These are phyloP conservation scores for Malacoraja senta DNA, from an alignment of 2,797 vertebrate genomes.

Conservation along the genomic window DNA sequence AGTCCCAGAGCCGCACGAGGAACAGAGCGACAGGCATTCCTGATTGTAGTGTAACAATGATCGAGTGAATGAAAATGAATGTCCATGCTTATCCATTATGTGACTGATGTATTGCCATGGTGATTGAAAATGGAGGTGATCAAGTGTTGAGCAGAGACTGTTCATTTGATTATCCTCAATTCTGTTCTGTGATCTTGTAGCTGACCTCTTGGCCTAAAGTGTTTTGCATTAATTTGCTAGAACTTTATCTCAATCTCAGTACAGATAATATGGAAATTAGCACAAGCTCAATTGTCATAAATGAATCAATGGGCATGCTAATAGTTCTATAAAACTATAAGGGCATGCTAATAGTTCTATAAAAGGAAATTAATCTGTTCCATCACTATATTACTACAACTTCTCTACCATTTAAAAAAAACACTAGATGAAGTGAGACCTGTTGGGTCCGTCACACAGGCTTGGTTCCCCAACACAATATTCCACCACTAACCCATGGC, in stretches of 20 bases:
- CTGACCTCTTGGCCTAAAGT: background rate
- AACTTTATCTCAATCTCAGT: background rate
- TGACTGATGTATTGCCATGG: background rate
- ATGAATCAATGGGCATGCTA: background rate
- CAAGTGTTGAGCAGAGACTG: background rate
- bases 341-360: background rate
- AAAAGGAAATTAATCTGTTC: background rate
- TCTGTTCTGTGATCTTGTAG: background rate
- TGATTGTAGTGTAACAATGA: too few species aligned
- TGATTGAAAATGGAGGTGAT: background rate
- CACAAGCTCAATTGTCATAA: background rate
- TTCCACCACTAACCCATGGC: too few species aligned
- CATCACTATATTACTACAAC: background rate
- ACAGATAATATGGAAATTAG: background rate
- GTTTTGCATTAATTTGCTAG: background rate
- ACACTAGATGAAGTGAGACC: too few species aligned
- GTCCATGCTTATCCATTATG: background rate
- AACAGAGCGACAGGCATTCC: too few species aligned
- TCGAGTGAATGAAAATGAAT: background rate
- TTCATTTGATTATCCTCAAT: background rate
- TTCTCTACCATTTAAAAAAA: background rate
- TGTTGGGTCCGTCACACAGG: background rate
- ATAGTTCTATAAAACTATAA: background rate
- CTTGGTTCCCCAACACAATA: too few species aligned
- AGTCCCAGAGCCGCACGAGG: too few species aligned